phyloP scores from a whole-genome alignment of 2,797 vertebrate genomes.

The Sebastes miniatus region DNA sequence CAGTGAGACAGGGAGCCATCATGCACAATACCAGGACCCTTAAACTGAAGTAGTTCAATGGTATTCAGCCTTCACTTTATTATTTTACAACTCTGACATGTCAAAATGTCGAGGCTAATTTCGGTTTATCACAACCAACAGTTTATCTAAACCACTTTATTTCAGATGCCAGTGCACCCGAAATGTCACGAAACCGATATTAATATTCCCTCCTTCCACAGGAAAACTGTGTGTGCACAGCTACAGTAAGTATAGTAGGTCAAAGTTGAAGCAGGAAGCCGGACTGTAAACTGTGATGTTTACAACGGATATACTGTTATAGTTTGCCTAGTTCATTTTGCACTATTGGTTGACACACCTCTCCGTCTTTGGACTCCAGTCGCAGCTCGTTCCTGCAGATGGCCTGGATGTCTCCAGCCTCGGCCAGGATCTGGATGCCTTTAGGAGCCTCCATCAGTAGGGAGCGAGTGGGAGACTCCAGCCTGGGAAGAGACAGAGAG shows the following conservation, averaged over 20 bases:
- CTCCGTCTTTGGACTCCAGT: slow-evolving; percentile 98
- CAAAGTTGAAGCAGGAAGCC: too few species aligned
- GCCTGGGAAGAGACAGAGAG: slow-evolving; percentile 70
- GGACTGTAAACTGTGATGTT: too few species aligned
- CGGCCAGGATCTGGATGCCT: slow-evolving; percentile 95
- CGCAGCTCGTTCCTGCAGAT: slow-evolving; percentile 94
- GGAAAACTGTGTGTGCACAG: neutral
- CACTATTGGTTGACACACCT: slow-evolving; percentile 76
- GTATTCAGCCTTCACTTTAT: neutral
- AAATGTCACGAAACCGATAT: neutral
- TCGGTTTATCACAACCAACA: neutral
- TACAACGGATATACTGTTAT: too few species aligned
- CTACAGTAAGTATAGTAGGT: too few species aligned
- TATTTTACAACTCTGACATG: neutral
- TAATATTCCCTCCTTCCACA: neutral
- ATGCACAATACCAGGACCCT: accelerated
- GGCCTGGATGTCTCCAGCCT: slow-evolving; percentile 95
- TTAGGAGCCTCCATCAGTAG: slow-evolving; percentile 97
- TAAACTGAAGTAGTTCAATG: neutral
- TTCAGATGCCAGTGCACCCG: neutral
- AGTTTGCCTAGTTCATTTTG: too few species aligned
- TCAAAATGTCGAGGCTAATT: neutral
- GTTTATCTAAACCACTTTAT: neutral
- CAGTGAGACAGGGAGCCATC: neutral
- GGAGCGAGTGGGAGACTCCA: slow-evolving; percentile 95